A percentile compares a stretch with the other conserved stretches of the same genome.
Conservation (phyloP, 2,888 invertebrate genomes). For the Xylophagus ater region DNA sequence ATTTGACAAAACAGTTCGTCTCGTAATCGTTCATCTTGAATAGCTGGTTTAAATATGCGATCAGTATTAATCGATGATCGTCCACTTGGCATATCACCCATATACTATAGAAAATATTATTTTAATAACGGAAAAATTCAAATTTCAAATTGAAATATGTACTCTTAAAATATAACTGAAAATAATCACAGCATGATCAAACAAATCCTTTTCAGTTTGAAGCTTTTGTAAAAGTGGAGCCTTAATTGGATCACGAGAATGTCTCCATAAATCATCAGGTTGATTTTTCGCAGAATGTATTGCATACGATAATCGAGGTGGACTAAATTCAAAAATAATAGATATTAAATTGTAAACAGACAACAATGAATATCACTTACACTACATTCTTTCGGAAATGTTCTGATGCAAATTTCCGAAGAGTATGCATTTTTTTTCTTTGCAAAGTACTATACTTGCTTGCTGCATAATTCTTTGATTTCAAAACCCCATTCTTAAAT, state of each 20-base stretch:
- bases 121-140: not conserved
- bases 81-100: constrained; percentile 85
- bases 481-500: constrained; percentile 46
- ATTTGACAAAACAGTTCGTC: constrained; percentile 92
- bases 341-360: not conserved
- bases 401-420: constrained; percentile 72
- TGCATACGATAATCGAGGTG: constrained; percentile 49
- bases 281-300: constrained; percentile 53
- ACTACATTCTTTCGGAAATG: constrained; percentile 51
- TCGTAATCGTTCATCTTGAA: constrained; percentile 62
- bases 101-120: constrained; percentile 41
- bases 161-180: constrained; percentile 67
- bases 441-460: constrained; percentile 47
- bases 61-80: constrained; percentile 73
- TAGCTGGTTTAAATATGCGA: constrained; percentile 68
- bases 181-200: constrained; percentile 60
- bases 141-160: constrained; percentile 25
- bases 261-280: constrained; percentile 69
- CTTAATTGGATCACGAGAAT: constrained; percentile 68
- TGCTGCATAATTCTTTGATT: constrained; percentile 38
- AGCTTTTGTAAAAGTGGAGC: constrained; percentile 72
- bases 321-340: constrained; percentile 23
- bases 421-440: constrained; percentile 64
- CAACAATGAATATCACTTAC: constrained; percentile 8
- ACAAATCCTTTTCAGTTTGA: constrained; percentile 54